Conservation (phyloP, 2,113 vertebrate species). For the Fulica atra region DNA sequence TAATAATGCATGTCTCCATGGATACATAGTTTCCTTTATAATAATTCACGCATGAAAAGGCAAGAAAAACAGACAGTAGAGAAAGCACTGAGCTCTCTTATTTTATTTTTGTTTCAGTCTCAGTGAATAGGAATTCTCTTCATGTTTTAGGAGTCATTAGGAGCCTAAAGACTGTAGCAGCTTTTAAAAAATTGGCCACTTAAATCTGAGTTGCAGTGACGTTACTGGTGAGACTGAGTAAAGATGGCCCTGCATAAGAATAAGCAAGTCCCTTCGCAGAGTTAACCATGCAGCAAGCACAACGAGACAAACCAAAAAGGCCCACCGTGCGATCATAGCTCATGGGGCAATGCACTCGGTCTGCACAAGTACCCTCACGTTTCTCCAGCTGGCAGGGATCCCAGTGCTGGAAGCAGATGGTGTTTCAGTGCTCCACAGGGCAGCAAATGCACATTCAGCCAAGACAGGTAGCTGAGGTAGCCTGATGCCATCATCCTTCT, state of each 20-base stretch:
- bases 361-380: accelerated
- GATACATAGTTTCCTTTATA: conserved; percentile 38
- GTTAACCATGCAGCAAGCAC: neutral
- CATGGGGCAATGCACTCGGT: neutral
- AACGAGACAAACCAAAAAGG: neutral
- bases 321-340: neutral
- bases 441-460: accelerated
- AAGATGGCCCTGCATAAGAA: conserved; percentile 14
- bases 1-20: conserved; percentile 54
- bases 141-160: conserved; percentile 54
- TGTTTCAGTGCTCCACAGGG: neutral
- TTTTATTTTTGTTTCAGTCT: conserved; percentile 30
- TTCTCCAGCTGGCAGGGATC: neutral
- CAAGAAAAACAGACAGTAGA: conserved; percentile 25
- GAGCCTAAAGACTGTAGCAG: conserved; percentile 58
- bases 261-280: neutral
- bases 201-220: conserved; percentile 8
- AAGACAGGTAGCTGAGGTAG: neutral
- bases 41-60: conserved; percentile 45
- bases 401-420: neutral
- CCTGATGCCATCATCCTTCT: neutral
- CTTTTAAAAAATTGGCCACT: conserved; percentile 46
- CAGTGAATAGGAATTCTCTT: conserved; percentile 40
- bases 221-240: neutral
- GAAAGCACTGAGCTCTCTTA: neutral